These are phyloP conservation scores for Sarcophilus harrisii DNA, from an alignment of 2,797 vertebrate species.

Conservation along the genomic window DNA sequence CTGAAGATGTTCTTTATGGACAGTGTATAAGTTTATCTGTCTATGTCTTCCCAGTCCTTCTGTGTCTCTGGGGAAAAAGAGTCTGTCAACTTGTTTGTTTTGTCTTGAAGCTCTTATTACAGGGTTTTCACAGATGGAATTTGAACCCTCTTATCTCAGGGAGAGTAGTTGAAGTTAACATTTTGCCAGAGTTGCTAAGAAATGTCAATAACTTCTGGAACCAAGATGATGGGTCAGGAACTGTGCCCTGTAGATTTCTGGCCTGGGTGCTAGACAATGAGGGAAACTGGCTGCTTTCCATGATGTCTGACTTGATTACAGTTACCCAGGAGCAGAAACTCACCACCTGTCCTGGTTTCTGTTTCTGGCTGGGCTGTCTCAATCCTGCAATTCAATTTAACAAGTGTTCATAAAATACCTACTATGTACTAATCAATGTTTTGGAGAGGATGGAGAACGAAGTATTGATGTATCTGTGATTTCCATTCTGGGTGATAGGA, in stretches of 20 bases:
- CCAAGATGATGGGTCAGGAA: constrained; percentile 51
- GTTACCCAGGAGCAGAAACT: not conserved
- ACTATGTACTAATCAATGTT: not conserved
- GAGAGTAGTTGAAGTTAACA: constrained; percentile 50
- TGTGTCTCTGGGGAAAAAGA: not conserved
- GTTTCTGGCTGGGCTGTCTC: not conserved
- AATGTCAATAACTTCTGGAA: constrained; percentile 65
- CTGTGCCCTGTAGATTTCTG: not conserved
- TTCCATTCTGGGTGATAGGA: not conserved
- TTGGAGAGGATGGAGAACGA: not conserved
- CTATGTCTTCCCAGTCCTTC: not conserved
- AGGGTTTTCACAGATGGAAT: constrained; percentile 18
- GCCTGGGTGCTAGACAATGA: not conserved
- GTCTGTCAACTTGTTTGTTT: not conserved
- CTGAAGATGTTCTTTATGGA: not conserved
- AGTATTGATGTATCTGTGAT: not conserved
- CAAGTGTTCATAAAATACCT: not conserved
- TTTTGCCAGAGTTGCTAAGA: constrained; percentile 63
- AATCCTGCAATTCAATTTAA: not conserved
- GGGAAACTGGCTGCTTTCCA: not conserved
- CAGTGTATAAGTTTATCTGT: not conserved
- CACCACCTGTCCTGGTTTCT: not conserved
- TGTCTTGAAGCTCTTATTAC: not conserved
- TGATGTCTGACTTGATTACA: not conserved
- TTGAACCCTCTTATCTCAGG: constrained; percentile 25